Base-by-base conservation (phyloP, 2,888 invertebrate species). In the Tholera decimalis region DNA sequence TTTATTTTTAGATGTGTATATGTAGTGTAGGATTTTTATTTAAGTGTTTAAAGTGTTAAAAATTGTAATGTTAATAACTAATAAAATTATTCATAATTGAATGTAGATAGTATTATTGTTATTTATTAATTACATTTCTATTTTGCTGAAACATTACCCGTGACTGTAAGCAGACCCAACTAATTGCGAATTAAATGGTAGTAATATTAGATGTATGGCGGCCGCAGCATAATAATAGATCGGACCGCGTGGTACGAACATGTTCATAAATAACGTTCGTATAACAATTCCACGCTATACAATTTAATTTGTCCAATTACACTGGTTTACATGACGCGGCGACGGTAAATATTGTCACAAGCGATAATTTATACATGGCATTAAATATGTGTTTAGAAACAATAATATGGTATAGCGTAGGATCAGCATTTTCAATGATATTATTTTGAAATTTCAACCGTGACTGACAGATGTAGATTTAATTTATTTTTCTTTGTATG, bases 291-390 rank as follows among this genome's bases (percentile, higher is more conserved):
- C 76, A 67, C 55, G 69, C 75, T 58, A 74, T 62, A 59, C 70
- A 58, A 74, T 75, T 75, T 75, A 74, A 75, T 75, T 75, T 56
- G 75, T 56, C 51, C 79, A 75, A 75, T 75, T 78, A 75, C 43
- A 74, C 28, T 55, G 74, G 61, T 79, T 73, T 56, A 78, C 76
- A 73, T 67, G 56, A 62, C 75, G 67, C 46, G 24, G 30, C 57
- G 39, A 11, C 56, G 57, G 69, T 68, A 59, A 62, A 68, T 74
- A 74, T 62, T 67, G 58, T 57, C 75, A 66, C 75, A 56, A 55
- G 59, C 43, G 46, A 62, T 39, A 26, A 78, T 75, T 78, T 74
- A 78, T 74, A 41, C 24, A 53, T 26, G 39, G 20, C 20, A 50
- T 67, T 53, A 66, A 43, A 55, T 50, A 58, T 37, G 49, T 73